Conservation (phyloP, 2,113 vertebrate species). For the Brachyistius frenatus region DNA sequence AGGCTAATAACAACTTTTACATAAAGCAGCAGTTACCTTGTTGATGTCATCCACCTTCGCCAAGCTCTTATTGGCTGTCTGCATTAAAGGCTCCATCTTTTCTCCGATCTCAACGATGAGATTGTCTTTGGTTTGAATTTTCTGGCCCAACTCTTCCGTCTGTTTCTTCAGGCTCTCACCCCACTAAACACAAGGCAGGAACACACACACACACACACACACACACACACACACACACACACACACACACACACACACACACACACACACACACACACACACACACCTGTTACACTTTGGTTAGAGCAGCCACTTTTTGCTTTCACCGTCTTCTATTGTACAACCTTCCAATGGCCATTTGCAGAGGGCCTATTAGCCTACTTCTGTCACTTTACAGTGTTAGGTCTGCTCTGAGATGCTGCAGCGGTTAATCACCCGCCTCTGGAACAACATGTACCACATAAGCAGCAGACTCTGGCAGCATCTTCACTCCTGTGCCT, state of each 20-base stretch:
- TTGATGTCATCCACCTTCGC: constrained; percentile 57
- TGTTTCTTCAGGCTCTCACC: constrained; percentile 52
- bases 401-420: constrained; percentile 30
- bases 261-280: too few species aligned
- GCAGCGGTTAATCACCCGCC: constrained; percentile 37
- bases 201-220: too few species aligned
- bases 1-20: not conserved
- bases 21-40: constrained; percentile 70
- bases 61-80: constrained; percentile 58
- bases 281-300: too few species aligned
- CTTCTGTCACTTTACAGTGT: constrained; percentile 29
- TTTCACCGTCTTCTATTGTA: not conserved
- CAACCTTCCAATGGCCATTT: not conserved
- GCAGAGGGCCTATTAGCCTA: not conserved
- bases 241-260: too few species aligned
- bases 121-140: constrained; percentile 68
- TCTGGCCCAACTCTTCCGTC: constrained; percentile 66
- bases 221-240: too few species aligned
- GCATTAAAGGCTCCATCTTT: constrained; percentile 53
- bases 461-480: constrained; percentile 45
- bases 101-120: constrained; percentile 61
- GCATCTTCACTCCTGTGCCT: constrained; percentile 43
- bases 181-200: constrained; percentile 52
- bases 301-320: not conserved
- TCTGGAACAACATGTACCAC: constrained; percentile 47